Conservation (phyloP, 2,113 vertebrate genomes). For the Setophaga coronata region DNA sequence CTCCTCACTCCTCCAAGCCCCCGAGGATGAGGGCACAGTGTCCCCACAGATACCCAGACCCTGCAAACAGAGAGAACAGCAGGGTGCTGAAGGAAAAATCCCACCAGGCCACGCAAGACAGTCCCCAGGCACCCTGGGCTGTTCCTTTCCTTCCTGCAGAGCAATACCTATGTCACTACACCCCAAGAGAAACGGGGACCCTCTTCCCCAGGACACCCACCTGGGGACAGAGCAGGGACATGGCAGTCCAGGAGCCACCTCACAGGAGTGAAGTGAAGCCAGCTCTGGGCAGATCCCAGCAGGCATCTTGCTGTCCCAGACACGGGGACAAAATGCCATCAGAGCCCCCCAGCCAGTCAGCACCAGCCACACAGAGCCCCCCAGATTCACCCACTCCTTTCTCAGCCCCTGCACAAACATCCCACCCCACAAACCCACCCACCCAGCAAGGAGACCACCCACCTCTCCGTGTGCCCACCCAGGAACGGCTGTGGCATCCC, state of each 20-base stretch:
- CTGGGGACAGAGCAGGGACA: background rate
- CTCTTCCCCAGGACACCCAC: rapidly evolving
- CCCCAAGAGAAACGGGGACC: rapidly evolving
- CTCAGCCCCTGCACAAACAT: background rate
- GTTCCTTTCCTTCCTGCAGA: background rate
- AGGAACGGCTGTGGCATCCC: background rate
- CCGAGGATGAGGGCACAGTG: rapidly evolving
- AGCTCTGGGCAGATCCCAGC: background rate
- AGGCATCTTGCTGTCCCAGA: rapidly evolving
- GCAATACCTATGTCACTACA: rapidly evolving
- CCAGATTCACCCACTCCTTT: background rate
- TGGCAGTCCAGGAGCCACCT: background rate
- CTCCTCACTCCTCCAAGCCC: background rate
- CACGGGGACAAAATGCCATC: background rate
- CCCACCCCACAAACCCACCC: background rate
- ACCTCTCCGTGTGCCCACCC: conserved; percentile 62
- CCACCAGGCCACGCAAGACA: background rate
- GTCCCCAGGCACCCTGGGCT: rapidly evolving
- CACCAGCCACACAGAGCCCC: background rate
- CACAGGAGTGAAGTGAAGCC: rapidly evolving
- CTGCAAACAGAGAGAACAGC: background rate
- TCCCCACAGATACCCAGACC: background rate
- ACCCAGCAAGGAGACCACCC: conserved; percentile 55
- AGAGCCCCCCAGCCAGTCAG: background rate
- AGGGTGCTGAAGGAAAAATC: background rate